phyloP scores from a whole-genome alignment of 2,888 invertebrate species.

The Athripsodes cinereus region DNA sequence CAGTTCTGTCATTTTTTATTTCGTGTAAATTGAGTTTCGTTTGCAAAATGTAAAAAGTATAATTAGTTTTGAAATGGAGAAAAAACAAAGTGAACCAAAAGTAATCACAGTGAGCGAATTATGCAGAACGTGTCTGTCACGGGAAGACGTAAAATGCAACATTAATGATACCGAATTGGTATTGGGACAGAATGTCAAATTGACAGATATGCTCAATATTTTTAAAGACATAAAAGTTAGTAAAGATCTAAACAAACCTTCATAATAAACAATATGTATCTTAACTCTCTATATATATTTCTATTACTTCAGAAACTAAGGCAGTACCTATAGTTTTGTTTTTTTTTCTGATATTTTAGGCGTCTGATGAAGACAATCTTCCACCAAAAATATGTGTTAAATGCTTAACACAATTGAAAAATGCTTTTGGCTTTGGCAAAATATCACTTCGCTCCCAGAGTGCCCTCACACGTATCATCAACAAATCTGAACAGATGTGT shows the following conservation, averaged over 20 bases:
- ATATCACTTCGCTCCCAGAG: constrained; percentile 1
- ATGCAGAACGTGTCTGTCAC: constrained; percentile 12
- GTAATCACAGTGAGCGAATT: not conserved
- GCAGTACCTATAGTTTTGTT: too few species aligned
- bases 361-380: not conserved
- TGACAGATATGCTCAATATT: constrained; percentile 7
- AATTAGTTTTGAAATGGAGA: too few species aligned
- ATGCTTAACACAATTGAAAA: constrained; percentile 8
- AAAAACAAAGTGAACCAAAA: not conserved
- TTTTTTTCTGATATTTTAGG: constrained; percentile 4
- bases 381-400: constrained; percentile 11
- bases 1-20: too few species aligned
- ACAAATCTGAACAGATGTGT: not conserved
- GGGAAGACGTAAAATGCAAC: not conserved
- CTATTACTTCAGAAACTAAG: too few species aligned
- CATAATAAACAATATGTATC: too few species aligned
- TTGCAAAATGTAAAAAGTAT: too few species aligned
- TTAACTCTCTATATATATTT: too few species aligned
- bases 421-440: constrained; percentile 10
- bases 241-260: too few species aligned
- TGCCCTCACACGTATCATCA: not conserved
- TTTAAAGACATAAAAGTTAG: constrained; percentile 6
- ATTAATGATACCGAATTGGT: constrained; percentile 3
- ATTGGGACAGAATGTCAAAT: constrained; percentile 3
- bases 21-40: too few species aligned